A percentile compares a stretch with the other conserved stretches of the same genome.
Conservation (phyloP, 2,888 invertebrate genomes). For the Lycaena phlaeas region DNA sequence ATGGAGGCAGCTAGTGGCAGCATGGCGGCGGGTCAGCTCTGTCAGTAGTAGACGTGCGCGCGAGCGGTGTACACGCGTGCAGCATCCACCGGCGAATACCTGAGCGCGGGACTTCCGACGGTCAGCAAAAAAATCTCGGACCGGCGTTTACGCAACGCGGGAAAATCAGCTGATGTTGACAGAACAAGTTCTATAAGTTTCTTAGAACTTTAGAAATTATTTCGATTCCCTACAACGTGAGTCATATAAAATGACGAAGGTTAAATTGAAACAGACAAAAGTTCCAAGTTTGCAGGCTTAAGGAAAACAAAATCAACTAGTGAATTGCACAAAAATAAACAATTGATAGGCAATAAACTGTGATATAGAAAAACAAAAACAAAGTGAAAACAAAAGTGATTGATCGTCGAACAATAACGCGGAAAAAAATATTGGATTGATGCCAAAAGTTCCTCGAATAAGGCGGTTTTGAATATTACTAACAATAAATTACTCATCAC, state of each 20-base stretch:
- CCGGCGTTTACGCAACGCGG: constrained; percentile 36
- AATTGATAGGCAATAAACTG: too few relatives aligned
- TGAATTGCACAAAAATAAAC: too few relatives aligned
- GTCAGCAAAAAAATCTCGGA: constrained; percentile 25
- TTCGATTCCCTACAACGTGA: constrained; percentile 45
- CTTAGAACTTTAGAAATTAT: constrained; percentile 33
- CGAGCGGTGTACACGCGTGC: constrained; percentile 51
- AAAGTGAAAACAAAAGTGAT: constrained; percentile 19
- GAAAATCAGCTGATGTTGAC: constrained; percentile 62
- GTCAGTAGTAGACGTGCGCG: constrained; percentile 62
- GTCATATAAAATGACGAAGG: constrained; percentile 71
- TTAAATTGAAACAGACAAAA: constrained; percentile 61
- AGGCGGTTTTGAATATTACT: constrained; percentile 20
- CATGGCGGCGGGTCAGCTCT: constrained; percentile 68
- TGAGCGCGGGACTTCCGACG: constrained; percentile 31
- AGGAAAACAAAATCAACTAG: too few relatives aligned
- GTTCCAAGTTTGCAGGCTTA: constrained; percentile 29
- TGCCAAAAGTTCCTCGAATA: constrained; percentile 27
- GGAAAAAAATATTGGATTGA: constrained; percentile 28
- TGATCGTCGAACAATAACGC: constrained; percentile 23
- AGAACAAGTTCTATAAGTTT: constrained; percentile 26
- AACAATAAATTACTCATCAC: constrained; percentile 29
- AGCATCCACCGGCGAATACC: constrained; percentile 36
- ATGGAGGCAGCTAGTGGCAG: constrained; percentile 72
- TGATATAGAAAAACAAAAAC: constrained; percentile 12